A percentile compares a stretch with the other conserved stretches of the same genome.
Conservation (phyloP, 2,888 invertebrate species). For the Proisotoma minuta region DNA sequence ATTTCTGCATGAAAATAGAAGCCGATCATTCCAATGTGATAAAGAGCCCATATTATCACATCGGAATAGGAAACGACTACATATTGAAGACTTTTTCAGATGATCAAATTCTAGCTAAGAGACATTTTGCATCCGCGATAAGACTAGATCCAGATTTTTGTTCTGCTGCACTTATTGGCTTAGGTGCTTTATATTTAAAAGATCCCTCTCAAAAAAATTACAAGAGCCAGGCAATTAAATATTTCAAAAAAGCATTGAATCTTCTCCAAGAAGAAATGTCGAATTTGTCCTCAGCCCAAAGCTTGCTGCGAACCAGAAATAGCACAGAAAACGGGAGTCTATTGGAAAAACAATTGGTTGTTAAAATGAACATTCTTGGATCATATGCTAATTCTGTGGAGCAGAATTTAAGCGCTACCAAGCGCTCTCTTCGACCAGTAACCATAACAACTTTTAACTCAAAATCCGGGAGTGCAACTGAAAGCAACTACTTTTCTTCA, state of each 20-base stretch:
- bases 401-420: neutral
- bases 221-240: slow-evolving; percentile 13
- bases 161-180: slow-evolving; percentile 18
- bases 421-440: slow-evolving; percentile 11
- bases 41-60: slow-evolving; percentile 14
- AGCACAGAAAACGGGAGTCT: neutral
- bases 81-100: slow-evolving; percentile 6
- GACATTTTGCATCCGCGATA: slow-evolving; percentile 16
- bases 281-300: neutral
- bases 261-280: slow-evolving; percentile 17
- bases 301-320: neutral
- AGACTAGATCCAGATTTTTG: slow-evolving; percentile 15
- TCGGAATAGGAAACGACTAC: slow-evolving; percentile 18
- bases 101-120: neutral
- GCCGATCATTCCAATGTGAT: neutral
- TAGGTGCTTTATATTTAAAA: slow-evolving; percentile 10
- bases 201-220: slow-evolving; percentile 1
- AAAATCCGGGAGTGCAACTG: neutral
- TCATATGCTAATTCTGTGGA: slow-evolving; percentile 6
- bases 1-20: neutral
- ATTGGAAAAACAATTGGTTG: slow-evolving; percentile 13
- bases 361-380: slow-evolving; percentile 15
- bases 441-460: neutral
- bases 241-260: neutral
- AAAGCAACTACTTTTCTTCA: neutral